phyloP scores from a whole-genome alignment of 2,113 vertebrate species.

The Semnopithecus entellus region DNA sequence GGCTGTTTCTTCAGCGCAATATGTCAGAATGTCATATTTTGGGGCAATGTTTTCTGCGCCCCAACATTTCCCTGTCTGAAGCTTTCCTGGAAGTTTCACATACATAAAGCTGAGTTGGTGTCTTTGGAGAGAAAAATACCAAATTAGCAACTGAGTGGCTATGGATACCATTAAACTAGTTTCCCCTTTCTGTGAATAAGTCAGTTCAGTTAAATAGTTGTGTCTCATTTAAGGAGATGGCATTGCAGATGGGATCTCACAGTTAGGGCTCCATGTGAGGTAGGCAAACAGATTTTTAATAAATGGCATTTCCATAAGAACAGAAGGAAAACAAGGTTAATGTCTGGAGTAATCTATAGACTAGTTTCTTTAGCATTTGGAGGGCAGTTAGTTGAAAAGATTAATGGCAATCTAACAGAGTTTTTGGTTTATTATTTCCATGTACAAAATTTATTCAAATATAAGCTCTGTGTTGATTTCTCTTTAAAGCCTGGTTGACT shows the following conservation, averaged over 20 bases:
- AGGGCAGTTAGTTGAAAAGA: background rate
- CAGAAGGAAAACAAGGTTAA: background rate
- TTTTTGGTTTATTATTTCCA: background rate
- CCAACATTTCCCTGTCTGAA: background rate
- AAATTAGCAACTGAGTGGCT: background rate
- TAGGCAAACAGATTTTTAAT: background rate
- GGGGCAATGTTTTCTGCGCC: too few species aligned
- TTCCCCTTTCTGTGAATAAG: background rate
- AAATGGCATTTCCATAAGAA: background rate
- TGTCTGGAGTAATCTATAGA: background rate
- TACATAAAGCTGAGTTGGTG: background rate
- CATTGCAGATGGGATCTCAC: background rate
- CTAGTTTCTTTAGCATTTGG: background rate
- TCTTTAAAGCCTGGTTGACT: background rate
- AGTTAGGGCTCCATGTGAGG: background rate
- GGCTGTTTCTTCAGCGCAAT: background rate
- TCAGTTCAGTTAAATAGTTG: background rate
- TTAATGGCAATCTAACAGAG: background rate
- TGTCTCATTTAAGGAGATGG: background rate
- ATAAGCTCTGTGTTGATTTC: background rate
- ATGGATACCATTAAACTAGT: background rate
- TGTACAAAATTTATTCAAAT: background rate
- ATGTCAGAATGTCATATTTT: too few species aligned
- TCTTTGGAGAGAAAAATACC: background rate
- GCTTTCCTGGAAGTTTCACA: background rate